phyloP scores from a whole-genome alignment of 2,888 invertebrate genomes.

The Campoplex capitator region DNA sequence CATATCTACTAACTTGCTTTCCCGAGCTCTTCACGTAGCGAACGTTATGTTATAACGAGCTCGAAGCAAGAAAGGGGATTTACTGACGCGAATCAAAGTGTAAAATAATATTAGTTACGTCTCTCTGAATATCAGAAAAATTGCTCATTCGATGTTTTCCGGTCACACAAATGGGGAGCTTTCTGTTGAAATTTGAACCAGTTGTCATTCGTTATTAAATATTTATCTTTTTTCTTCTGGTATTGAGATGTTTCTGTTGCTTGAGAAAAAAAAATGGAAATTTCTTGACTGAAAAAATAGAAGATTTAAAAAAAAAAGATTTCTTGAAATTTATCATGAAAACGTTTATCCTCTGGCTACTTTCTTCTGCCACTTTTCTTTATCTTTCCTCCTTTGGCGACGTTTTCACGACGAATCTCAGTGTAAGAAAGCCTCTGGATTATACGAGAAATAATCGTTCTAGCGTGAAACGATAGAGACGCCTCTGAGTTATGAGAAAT shows the following conservation, averaged over 20 bases:
- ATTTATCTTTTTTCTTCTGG: not conserved
- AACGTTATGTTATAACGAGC: not conserved
- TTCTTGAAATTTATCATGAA: not conserved
- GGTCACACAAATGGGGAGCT: not conserved
- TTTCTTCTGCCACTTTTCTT: not conserved
- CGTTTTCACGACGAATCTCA: slow-evolving; percentile 40
- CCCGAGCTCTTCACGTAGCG: not conserved
- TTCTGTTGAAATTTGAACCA: not conserved
- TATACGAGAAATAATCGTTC: slow-evolving; percentile 55
- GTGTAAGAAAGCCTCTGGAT: slow-evolving; percentile 41
- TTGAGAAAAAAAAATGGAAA: not conserved
- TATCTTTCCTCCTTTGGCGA: not conserved
- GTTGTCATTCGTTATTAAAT: not conserved
- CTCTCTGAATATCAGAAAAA: not conserved
- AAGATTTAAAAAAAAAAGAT: not conserved
- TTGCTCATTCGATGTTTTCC: not conserved
- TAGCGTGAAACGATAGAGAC: slow-evolving; percentile 45
- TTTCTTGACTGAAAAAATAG: not conserved
- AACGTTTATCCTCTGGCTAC: not conserved
- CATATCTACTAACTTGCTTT: slow-evolving; percentile 47
- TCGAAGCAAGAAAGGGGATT: not conserved
- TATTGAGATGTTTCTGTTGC: not conserved
- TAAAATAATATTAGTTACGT: not conserved
- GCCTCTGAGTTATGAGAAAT: slow-evolving; percentile 51
- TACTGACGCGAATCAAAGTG: not conserved